Base-by-base conservation (phyloP, 2,888 invertebrate species). In the Eucera pruinosa region DNA sequence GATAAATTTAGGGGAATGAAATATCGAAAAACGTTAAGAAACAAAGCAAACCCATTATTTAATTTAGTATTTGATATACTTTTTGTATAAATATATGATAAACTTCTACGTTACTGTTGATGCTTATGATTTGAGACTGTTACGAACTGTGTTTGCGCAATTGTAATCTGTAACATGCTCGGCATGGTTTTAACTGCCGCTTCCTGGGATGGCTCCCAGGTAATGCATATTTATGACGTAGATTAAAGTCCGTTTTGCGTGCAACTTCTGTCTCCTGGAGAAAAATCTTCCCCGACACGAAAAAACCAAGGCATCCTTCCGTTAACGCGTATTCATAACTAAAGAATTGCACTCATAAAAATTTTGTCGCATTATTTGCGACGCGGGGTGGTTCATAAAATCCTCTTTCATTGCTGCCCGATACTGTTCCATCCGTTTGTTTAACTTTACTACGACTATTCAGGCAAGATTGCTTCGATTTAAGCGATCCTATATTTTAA, bases 201-300 rank as follows among this genome's bases (percentile, higher is more conserved):
- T 67, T 52, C 62, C 55, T 39, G 33, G 25, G 57, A 62, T 50
- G 33, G 23, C 27, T 58, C 52, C 45, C 25, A 41, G 62, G 48
- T 52, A 77, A 77, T 74, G 74, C 61, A 77, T 77, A 77, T 77
- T 74, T 67, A 77, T 61, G 67, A 41, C 25, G 18, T 15, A 41
- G 45, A 41, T 67, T 73, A 77, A 74, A 77, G 62, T 61, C 39
- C 45, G 57, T 67, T 74, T 77, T 62, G 67, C 76, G 67, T 58
- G 74, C 67, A 50, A 62, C 67, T 72, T 76, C 66, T 43, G 57
- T 23, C 33, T 13, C 25, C 11, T 18, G 39, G 58, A 65, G 43
- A 65, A 75, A 65, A 75, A 72, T 65, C 65, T 52, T 52, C 36
- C 15, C 9, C 45, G 47, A 1, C 58, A n/a, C 75, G 54, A 20